A percentile compares a stretch with the other conserved stretches of the same genome.
Evolutionary conservation across 2,797 vertebrate species (phyloP).

Genomic region (Pristis pectinata): DNA sequence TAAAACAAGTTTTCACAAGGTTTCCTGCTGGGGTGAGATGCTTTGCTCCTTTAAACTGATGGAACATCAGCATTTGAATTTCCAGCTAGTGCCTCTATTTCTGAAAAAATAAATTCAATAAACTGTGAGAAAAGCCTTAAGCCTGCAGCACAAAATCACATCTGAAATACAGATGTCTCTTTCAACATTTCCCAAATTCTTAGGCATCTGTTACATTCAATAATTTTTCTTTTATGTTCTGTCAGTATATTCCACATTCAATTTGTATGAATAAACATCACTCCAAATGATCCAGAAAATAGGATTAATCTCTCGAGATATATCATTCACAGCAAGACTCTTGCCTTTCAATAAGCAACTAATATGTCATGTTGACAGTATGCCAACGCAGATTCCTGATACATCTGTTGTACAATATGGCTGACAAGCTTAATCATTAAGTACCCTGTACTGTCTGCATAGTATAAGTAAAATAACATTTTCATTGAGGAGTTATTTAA

Average conservation of each 20-base stretch:
- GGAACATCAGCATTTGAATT: background rate
- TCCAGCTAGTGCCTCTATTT: background rate
- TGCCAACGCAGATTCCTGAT: background rate
- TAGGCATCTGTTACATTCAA: background rate
- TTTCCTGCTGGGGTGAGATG: background rate
- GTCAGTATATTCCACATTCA: background rate
- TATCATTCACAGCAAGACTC: background rate
- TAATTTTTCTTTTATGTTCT: background rate
- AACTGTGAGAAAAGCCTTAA: background rate
- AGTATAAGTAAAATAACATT: background rate
- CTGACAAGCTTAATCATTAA: conserved; percentile 29
- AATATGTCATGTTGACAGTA: background rate
- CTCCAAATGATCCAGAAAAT: background rate
- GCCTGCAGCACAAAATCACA: background rate
- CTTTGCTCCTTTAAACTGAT: background rate
- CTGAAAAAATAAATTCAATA: background rate
- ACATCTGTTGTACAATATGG: background rate
- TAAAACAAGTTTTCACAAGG: background rate
- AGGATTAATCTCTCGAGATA: background rate
- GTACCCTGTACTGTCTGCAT: background rate
- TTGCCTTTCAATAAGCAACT: background rate
- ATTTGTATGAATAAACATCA: background rate
- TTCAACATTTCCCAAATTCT: background rate
- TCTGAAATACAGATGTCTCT: background rate
- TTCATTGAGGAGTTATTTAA: background rate